A percentile compares a stretch with the other conserved stretches of the same genome.
phyloP scores from a whole-genome alignment of 2,888 invertebrate species.

The Chromoteleia sp. region DNA sequence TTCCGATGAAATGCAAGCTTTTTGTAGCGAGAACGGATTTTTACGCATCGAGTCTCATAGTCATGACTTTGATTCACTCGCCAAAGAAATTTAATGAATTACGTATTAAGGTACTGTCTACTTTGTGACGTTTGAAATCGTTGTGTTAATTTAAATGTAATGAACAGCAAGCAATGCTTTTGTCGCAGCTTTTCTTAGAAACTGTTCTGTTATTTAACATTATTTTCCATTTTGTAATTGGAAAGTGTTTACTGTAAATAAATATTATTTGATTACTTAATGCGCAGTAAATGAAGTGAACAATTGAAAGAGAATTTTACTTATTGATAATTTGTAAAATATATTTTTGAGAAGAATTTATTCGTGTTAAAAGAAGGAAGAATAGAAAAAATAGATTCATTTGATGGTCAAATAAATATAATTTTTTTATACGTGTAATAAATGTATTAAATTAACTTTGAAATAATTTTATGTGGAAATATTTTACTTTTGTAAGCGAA shows the following conservation, averaged over 20 bases:
- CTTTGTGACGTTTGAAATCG: slow-evolving; percentile 29
- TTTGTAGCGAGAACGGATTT: slow-evolving; percentile 10
- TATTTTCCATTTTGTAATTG: background rate
- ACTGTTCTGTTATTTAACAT: background rate
- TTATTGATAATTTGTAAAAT: too few relatives aligned
- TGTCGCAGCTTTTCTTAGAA: slow-evolving; percentile 1
- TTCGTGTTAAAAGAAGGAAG: too few relatives aligned
- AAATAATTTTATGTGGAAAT: too few relatives aligned
- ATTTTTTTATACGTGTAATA: too few relatives aligned
- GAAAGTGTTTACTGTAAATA: background rate
- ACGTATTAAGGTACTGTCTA: slow-evolving; percentile 15
- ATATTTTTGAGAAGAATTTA: too few relatives aligned
- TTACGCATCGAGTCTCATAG: slow-evolving; percentile 6
- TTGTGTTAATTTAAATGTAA: slow-evolving; percentile 41
- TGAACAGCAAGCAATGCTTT: slow-evolving; percentile 15
- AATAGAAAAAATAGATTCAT: too few relatives aligned
- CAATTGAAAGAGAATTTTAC: too few relatives aligned
- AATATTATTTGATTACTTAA: too few relatives aligned
- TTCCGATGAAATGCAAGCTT: background rate
- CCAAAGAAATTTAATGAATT: slow-evolving; percentile 38
- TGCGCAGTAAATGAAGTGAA: too few relatives aligned
- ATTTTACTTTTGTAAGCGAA: too few relatives aligned
- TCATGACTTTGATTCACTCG: slow-evolving; percentile 29
- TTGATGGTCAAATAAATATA: too few relatives aligned
- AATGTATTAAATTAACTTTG: too few relatives aligned